A percentile compares a stretch with the other conserved stretches of the same genome.
These are phyloP conservation scores for Macroglossus sobrinus DNA, from an alignment of 2,113 vertebrate species.

Conservation along the genomic window DNA sequence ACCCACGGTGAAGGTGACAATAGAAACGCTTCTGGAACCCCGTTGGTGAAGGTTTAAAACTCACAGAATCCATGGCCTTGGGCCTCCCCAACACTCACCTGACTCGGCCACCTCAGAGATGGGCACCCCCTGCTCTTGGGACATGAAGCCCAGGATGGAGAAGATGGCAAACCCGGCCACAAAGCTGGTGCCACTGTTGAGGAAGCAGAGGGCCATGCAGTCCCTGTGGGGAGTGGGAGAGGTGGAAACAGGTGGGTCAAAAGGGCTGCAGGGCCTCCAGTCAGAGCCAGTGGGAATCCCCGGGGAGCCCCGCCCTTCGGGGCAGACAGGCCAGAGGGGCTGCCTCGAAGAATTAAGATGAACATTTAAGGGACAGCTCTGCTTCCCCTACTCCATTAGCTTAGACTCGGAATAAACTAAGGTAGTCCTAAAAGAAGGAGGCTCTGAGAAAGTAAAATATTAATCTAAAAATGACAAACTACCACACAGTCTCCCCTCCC, in stretches of 20 bases:
- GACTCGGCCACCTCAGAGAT: constrained; percentile 96
- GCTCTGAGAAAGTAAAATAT: background rate
- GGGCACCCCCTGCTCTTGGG: constrained; percentile 92
- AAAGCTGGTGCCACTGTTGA: constrained; percentile 97
- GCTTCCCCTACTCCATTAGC: rapidly evolving
- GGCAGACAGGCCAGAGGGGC: background rate
- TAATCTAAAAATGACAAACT: background rate
- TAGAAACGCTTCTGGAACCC: background rate
- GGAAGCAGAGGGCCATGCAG: constrained; percentile 91
- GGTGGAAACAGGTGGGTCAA: background rate
- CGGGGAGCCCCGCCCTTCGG: background rate
- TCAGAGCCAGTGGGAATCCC: background rate
- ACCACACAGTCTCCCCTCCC: background rate
- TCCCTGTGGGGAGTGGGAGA: constrained; percentile 82
- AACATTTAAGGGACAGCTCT: background rate
- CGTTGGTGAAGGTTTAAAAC: background rate
- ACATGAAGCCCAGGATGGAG: constrained; percentile 98
- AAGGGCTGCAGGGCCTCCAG: background rate
- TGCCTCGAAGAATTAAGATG: background rate
- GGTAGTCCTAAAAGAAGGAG: background rate
- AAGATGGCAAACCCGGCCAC: constrained; percentile 97
- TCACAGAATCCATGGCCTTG: background rate
- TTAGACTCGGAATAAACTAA: background rate
- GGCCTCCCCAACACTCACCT: constrained; percentile 80
- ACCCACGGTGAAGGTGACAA: background rate